A percentile compares a stretch with the other conserved stretches of the same genome.
These are phyloP conservation scores for Drosophila paramelanica DNA, from an alignment of 2,888 invertebrate species.

Conservation along the genomic window DNA sequence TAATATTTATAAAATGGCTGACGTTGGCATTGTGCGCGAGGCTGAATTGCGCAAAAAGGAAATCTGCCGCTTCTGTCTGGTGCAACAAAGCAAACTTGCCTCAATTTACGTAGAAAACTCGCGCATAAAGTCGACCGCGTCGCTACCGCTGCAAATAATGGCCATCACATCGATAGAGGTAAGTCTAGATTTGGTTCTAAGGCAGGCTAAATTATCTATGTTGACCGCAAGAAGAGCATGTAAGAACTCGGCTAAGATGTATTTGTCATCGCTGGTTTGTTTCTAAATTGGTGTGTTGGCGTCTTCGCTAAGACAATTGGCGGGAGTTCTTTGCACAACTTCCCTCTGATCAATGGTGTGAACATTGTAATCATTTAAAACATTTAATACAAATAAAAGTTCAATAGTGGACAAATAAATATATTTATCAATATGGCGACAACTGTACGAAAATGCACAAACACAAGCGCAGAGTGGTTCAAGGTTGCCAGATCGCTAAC, in stretches of 20 bases:
- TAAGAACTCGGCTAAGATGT: conserved; percentile 63
- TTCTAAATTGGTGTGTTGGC: conserved; percentile 72
- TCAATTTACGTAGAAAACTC: conserved; percentile 88
- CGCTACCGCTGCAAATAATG: conserved; percentile 91
- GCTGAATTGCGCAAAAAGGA: conserved; percentile 87
- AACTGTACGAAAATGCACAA: conserved; percentile 49
- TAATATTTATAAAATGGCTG: conserved; percentile 40
- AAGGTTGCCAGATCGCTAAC: conserved; percentile 42
- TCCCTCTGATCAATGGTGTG: not conserved
- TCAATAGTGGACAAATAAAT: conserved; percentile 1
- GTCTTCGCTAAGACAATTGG: conserved; percentile 68
- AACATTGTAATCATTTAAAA: not conserved
- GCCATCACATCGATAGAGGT: conserved; percentile 92
- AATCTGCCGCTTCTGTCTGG: conserved; percentile 91
- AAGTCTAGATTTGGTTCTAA: conserved; percentile 76
- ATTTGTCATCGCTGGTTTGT: conserved; percentile 62
- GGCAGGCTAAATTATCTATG: conserved; percentile 47
- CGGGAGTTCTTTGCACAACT: conserved; percentile 5
- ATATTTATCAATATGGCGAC: conserved; percentile 50
- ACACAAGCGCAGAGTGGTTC: conserved; percentile 21
- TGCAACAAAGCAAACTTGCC: conserved; percentile 87
- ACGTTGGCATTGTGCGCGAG: conserved; percentile 49
- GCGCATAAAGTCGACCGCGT: conserved; percentile 87
- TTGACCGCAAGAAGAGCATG: conserved; percentile 9
- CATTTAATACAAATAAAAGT: conserved; percentile 1